A percentile compares a stretch with the other conserved stretches of the same genome.
phyloP scores from a whole-genome alignment of 2,113 vertebrate genomes.

The Bolborhynchus lineola region DNA sequence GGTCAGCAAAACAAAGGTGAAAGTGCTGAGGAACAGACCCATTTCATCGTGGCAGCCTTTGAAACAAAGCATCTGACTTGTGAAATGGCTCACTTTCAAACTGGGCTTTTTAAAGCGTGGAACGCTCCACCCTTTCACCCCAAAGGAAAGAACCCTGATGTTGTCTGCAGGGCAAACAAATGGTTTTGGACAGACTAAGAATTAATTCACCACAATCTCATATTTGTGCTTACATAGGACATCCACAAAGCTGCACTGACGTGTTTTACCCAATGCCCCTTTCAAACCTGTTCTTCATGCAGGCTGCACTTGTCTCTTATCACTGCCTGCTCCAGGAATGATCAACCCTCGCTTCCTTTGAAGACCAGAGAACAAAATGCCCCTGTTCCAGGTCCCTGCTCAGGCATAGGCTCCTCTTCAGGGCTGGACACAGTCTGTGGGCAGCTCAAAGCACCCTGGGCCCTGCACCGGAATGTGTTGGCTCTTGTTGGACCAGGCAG shows the following conservation, averaged over 20 bases:
- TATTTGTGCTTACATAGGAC: background rate
- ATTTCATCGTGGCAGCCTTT: background rate
- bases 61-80: background rate
- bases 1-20: background rate
- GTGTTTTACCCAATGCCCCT: background rate
- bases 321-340: background rate
- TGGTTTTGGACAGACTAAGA: background rate
- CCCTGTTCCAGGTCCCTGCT: background rate
- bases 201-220: background rate
- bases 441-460: background rate
- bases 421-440: rapidly evolving
- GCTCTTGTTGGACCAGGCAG: rapidly evolving
- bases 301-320: background rate
- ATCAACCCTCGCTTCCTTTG: background rate
- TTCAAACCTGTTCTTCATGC: background rate
- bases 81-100: background rate
- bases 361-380: background rate
- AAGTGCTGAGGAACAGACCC: background rate
- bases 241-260: background rate
- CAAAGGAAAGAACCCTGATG: background rate
- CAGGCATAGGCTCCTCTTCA: background rate
- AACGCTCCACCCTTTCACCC: background rate
- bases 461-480: background rate
- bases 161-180: background rate
- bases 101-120: background rate